Base-by-base conservation (phyloP, 2,113 vertebrate genomes). In the Ranitomeya imitator region DNA sequence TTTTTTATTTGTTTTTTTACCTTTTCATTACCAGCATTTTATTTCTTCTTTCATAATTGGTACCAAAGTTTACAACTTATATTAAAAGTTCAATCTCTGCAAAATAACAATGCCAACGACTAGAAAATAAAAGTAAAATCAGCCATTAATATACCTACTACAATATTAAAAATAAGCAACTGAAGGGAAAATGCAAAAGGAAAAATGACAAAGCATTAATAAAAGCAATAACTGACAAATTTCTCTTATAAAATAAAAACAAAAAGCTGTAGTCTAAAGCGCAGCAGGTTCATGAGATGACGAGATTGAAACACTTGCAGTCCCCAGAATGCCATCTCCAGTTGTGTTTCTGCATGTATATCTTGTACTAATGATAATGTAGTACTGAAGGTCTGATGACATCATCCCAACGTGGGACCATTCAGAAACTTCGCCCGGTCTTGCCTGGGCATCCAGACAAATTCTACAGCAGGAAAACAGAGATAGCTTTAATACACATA, bases 271-370 rank as follows among this genome's bases (percentile, higher is more conserved):
- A 93, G 92, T 92, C 95, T 97, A 97, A 96, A 95, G 94, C 98
- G 98, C 97, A 99, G 97, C 97, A 98, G 97, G 96, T 95, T 96
- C 92, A 95, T 96, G 97, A 98, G 97, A 99, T 98, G 97, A 98
- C 96, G 94, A 94, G 93, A 94, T 93, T 95, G 93, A 96, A 95
- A 92, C 91, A 92, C 92, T 92, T 92, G 91, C 92, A 92, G 93
- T 95, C 94, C 91, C 83, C 92, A 92, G 92, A 94, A 94, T 96
- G 96, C 96, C 96, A 92, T 94, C 96, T 94, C 69, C 90, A 90
- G 59, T 63, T 79, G 52, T 82, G 87, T 89, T 76, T 89, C 73
- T 79, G 63, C 84, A 79, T 80, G 89, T 74, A 85, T 19, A 54
- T 84, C 88, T 88, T 59, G 90, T 88, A 73, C 45, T 90, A 91